These are phyloP conservation scores for Sebastes trivittatus DNA, from an alignment of 2,797 vertebrate species.

Conservation along the genomic window DNA sequence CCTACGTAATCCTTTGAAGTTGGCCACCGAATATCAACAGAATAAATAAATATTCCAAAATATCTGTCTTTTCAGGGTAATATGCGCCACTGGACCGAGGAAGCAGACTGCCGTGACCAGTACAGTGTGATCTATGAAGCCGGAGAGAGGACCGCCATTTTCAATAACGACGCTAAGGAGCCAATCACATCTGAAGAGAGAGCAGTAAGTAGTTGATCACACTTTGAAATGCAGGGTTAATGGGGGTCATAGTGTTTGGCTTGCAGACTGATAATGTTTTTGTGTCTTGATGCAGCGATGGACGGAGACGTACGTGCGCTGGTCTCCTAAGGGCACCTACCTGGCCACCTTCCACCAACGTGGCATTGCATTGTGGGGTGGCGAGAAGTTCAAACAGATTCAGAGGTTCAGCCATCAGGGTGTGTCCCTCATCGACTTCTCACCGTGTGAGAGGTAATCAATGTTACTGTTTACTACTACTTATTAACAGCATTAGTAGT, in stretches of 20 bases:
- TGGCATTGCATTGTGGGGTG: slow-evolving; percentile 97
- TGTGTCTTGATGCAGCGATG: slow-evolving; percentile 84
- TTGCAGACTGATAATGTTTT: background rate
- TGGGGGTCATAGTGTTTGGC: too few species aligned
- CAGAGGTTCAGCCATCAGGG: slow-evolving; percentile 97
- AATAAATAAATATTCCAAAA: background rate
- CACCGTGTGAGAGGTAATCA: slow-evolving; percentile 94
- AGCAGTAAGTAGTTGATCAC: slow-evolving; percentile 83
- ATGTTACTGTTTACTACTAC: background rate
- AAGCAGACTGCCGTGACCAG: slow-evolving; percentile 95
- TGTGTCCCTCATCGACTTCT: slow-evolving; percentile 99
- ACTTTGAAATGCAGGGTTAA: background rate
- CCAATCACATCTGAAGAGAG: slow-evolving; percentile 93
- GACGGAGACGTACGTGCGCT: slow-evolving; percentile 98
- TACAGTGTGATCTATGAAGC: slow-evolving; percentile 99
- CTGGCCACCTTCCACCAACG: slow-evolving; percentile 96
- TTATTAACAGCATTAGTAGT: background rate
- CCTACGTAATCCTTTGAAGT: background rate
- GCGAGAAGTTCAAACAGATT: slow-evolving; percentile 99
- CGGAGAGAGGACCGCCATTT: slow-evolving; percentile 94
- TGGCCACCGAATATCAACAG: background rate
- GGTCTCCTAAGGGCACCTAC: slow-evolving; percentile 98
- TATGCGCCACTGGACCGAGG: slow-evolving; percentile 97
- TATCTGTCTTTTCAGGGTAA: slow-evolving; percentile 86
- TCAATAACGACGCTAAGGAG: slow-evolving; percentile 95